Conservation (phyloP, 2,113 vertebrate species). For the Aldabrachelys gigantea region DNA sequence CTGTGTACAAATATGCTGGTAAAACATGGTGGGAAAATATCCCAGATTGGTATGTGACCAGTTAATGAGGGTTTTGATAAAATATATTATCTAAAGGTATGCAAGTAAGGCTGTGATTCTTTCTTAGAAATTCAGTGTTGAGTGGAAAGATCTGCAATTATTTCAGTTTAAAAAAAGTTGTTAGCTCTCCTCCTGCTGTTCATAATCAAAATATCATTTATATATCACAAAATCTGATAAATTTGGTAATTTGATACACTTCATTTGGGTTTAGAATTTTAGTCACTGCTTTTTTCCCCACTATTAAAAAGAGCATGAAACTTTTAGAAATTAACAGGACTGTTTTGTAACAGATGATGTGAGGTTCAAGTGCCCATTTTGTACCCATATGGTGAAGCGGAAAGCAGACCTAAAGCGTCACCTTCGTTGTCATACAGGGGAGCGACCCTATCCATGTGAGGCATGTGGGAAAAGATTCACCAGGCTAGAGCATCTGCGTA, state of each 20-base stretch:
- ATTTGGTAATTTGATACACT: background rate
- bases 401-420: conserved; percentile 93
- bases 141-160: background rate
- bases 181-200: background rate
- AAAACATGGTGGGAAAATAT: background rate
- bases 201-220: background rate
- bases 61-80: no score
- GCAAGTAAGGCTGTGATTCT: background rate
- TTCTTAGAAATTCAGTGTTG: background rate
- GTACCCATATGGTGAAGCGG: conserved; percentile 92
- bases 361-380: conserved; percentile 93
- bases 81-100: no score
- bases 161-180: background rate
- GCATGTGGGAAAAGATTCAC: conserved; percentile 94
- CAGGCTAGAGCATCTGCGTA: conserved; percentile 90
- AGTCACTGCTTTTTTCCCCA: background rate
- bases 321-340: background rate
- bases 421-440: conserved; percentile 91
- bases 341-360: conserved; percentile 82
- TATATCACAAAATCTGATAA: background rate
- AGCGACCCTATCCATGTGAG: conserved; percentile 91
- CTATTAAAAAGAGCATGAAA: background rate
- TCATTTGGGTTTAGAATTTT: background rate
- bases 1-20: background rate
- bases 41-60: no score